Conservation (phyloP, 2,888 invertebrate species). For the Ennomos fuscantarius region DNA sequence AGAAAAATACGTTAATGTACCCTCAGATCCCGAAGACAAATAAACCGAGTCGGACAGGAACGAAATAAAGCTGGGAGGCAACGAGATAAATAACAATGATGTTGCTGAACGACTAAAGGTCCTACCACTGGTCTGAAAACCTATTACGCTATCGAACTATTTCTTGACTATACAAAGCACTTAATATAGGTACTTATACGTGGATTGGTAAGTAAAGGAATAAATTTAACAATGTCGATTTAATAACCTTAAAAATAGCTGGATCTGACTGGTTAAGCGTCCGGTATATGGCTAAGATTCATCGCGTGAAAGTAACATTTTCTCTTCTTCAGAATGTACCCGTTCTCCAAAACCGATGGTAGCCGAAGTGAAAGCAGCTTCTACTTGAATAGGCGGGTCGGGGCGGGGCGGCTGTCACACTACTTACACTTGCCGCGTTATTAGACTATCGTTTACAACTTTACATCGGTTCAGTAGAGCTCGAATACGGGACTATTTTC, state of each 20-base stretch:
- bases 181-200: not conserved
- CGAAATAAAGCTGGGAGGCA: slow-evolving; percentile 79
- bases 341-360: slow-evolving; percentile 7
- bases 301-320: too few relatives aligned
- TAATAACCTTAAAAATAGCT: too few relatives aligned
- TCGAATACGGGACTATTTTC: slow-evolving; percentile 18
- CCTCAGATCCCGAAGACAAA: slow-evolving; percentile 83
- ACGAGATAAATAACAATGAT: slow-evolving; percentile 82
- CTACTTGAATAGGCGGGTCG: slow-evolving; percentile 27
- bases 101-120: slow-evolving; percentile 55
- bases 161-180: not conserved
- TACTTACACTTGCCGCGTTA: slow-evolving; percentile 62
- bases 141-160: not conserved
- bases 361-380: slow-evolving; percentile 11
- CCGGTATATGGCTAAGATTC: too few relatives aligned
- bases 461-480: slow-evolving; percentile 23
- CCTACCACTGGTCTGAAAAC: slow-evolving; percentile 10
- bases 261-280: too few relatives aligned
- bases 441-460: slow-evolving; percentile 55
- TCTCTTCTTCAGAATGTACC: not conserved
- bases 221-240: too few relatives aligned
- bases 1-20: slow-evolving; percentile 85
- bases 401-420: slow-evolving; percentile 54
- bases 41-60: slow-evolving; percentile 79
- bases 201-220: not conserved